Evolutionary conservation across 1,140 invertebrate species (phyloP).

Genomic region (Drosophila gunungcola): DNA sequence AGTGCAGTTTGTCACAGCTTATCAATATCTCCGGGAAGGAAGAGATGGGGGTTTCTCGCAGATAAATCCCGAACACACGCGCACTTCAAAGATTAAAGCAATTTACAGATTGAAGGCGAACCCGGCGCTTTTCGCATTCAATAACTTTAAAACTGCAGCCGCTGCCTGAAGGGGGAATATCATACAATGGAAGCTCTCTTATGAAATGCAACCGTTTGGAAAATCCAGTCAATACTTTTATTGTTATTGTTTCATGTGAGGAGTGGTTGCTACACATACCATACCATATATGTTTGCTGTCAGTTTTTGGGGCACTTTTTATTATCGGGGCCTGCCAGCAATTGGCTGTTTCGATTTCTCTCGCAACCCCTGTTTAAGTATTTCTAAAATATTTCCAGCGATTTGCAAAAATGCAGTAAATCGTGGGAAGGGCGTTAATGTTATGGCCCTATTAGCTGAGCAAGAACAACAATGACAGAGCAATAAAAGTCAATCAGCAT

Average conservation of each 20-base stretch:
- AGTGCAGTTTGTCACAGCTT: conserved; percentile 80
- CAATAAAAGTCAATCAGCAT: conserved; percentile 82
- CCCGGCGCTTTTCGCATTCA: conserved; percentile 52
- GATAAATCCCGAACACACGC: conserved; percentile 60
- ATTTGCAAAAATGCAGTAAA: conserved; percentile 68
- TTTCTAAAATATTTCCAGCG: conserved; percentile 63
- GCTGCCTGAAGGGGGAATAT: conserved; percentile 7
- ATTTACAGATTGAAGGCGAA: conserved; percentile 76
- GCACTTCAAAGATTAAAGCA: conserved; percentile 75
- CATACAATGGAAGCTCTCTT: conserved; percentile 37
- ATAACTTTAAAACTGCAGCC: conserved; percentile 75
- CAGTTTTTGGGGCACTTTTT: conserved; percentile 62
- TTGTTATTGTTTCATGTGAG: conserved; percentile 77
- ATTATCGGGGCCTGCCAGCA: conserved; percentile 56
- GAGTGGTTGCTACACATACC: not conserved
- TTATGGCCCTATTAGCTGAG: conserved; percentile 65
- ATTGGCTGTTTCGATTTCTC: conserved; percentile 72
- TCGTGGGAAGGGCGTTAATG: conserved; percentile 57
- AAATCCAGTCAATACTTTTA: conserved; percentile 83
- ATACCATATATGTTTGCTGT: conserved; percentile 56
- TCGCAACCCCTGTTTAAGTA: not conserved
- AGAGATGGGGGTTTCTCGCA: conserved; percentile 15
- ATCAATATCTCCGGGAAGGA: conserved; percentile 65
- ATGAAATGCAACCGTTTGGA: conserved; percentile 81
- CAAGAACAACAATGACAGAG: conserved; percentile 50